Conservation (phyloP, 2,797 vertebrate species). For the Muscicapa striata region DNA sequence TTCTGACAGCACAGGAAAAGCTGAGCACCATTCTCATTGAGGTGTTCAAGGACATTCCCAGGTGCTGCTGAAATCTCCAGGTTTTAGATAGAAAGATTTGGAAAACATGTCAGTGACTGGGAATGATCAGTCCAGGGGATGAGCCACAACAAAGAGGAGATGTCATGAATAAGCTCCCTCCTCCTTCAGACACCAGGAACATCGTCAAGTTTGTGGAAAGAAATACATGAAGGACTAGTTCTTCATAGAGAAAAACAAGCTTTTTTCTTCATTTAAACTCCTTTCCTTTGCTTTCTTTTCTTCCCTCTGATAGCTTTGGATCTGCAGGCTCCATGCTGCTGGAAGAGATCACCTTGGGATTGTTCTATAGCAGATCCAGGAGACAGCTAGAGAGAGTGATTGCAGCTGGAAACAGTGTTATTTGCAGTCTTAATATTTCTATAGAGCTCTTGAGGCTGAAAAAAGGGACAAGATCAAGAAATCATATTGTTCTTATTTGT, state of each 20-base stretch:
- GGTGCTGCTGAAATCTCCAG: neutral
- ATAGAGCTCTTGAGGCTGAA: conserved; percentile 30
- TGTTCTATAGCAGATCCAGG: conserved; percentile 1
- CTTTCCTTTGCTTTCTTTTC: neutral
- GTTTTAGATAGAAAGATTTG: neutral
- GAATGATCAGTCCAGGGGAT: neutral
- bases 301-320: neutral
- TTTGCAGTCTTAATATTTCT: conserved; percentile 52
- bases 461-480: conserved; percentile 7
- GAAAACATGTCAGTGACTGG: neutral
- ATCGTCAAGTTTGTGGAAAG: neutral
- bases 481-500: conserved; percentile 1
- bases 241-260: neutral
- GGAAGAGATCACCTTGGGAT: conserved; percentile 42
- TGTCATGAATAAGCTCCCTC: neutral
- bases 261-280: neutral
- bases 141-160: neutral
- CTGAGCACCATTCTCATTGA: rapidly evolving
- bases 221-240: neutral
- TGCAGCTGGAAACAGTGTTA: conserved; percentile 30
- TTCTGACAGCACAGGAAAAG: neutral
- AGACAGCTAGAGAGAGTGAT: conserved; percentile 34
- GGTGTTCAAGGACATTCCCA: neutral
- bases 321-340: neutral
- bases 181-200: neutral